Evolutionary conservation across 2,888 invertebrate genomes (phyloP), one percentile per base, ranked within the genome.

Genomic region (Melanotus villosus): DNA sequence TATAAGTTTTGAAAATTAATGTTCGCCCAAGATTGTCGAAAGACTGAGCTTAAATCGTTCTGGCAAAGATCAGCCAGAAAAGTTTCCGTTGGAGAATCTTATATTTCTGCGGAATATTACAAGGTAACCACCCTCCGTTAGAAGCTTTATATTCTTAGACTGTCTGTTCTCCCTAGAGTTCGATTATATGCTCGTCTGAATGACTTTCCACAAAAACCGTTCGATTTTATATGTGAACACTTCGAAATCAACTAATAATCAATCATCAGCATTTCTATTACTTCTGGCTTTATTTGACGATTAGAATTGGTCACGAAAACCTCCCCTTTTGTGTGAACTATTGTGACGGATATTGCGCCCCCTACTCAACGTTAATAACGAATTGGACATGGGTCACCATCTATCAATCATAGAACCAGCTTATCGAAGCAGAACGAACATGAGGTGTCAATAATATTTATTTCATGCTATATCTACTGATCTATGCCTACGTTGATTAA

Each of bases 311-410:
- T 38, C 36, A 56, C 36, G 56, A 56, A 56, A 52, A 36, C 36
- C 16, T 56, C 26, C n/a, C 38, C 36, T n/a, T 38, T 56, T 56
- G 23, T 56, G 38, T 38, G 38, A 52, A 52, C 26, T 52, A 52
- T 52, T 52, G 26, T 52, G 56, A 56, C 56, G 56, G 52, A 56
- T 56, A 34, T 56, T n/a, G 56, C 9, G 19, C 56, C 10, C 56
- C 56, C 21, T 12, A 38, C 38, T 32, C 54, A 10, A 7, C 32
- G 32, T 16, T 56, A 56, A 56, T 56, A 38, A 56, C 56, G 56
- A 34, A 56, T 56, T 6, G 21, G 7, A 6, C 36, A 38, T 18
- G 38, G n/a, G 34, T 56, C 56, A 56, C 19, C 14, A n/a, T 14
- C 34, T 36, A 56, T 56, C 56, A 56, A 56, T 56, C 56, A 38